Evolutionary conservation across 2,888 invertebrate species (phyloP).

Genomic region (Glaucopsyche alexis): DNA sequence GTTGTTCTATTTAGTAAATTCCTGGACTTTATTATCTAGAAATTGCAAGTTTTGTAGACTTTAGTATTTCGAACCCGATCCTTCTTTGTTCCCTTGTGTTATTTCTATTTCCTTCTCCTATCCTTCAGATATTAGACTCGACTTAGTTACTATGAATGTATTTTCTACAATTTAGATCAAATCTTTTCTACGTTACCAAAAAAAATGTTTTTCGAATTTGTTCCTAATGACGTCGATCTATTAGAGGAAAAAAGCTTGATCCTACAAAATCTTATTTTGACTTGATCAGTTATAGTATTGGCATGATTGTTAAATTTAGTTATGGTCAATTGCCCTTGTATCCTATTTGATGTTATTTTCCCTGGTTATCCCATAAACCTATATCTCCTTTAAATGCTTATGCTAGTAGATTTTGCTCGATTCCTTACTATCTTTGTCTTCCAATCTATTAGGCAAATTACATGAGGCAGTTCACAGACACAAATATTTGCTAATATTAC

Average conservation of each 20-base stretch:
- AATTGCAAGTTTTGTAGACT: constrained; percentile 22
- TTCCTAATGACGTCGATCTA: too few species aligned
- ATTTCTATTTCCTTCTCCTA: neutral
- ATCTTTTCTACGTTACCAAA: neutral
- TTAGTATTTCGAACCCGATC: constrained; percentile 7
- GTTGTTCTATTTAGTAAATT: constrained; percentile 10
- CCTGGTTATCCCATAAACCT: constrained; percentile 3
- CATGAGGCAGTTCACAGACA: neutral
- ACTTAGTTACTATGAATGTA: neutral
- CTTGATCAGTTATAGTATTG: neutral
- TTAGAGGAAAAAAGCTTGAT: neutral
- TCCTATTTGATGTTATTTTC: neutral
- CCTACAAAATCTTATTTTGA: neutral
- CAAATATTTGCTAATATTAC: neutral
- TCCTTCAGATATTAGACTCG: neutral
- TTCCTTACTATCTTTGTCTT: neutral
- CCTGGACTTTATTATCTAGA: constrained; percentile 21
- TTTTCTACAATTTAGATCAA: neutral
- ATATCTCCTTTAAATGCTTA: neutral
- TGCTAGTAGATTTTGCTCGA: constrained; percentile 17
- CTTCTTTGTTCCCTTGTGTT: neutral
- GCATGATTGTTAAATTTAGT: neutral
- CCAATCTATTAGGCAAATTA: constrained; percentile 12
- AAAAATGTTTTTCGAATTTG: neutral
- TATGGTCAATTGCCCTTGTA: neutral